Percentiles rank a stretch among this genome's conserved stretches.
Conservation (phyloP, 2,113 vertebrate genomes). For the Neodontobutis hainanensis region DNA sequence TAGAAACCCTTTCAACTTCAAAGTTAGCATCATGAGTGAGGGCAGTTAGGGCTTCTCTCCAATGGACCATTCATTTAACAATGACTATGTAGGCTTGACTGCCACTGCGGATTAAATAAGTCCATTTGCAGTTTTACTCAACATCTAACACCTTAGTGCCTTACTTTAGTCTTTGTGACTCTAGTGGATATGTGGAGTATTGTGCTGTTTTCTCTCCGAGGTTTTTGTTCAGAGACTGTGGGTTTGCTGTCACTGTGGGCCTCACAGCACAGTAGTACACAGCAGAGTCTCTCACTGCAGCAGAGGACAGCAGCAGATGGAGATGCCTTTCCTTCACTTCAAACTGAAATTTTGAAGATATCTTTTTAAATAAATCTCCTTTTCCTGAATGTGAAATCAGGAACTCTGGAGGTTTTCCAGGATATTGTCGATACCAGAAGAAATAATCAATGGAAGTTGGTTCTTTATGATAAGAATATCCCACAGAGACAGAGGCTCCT, state of each 20-base stretch:
- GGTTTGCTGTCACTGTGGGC: conserved; percentile 33
- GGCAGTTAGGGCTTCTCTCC: too few relatives aligned
- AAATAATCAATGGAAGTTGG: neutral
- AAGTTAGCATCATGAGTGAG: too few relatives aligned
- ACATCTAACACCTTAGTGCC: too few relatives aligned
- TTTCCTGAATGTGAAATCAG: conserved; percentile 3
- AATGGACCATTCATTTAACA: too few relatives aligned
- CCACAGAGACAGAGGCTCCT: conserved; percentile 12
- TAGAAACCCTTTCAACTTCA: too few relatives aligned
- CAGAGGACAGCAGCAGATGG: conserved; percentile 5
- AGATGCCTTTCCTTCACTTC: neutral
- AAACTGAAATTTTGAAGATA: too few relatives aligned
- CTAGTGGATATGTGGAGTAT: too few relatives aligned
- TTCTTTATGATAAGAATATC: neutral
- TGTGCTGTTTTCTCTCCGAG: neutral
- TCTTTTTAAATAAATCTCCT: too few relatives aligned
- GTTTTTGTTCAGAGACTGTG: conserved; percentile 24
- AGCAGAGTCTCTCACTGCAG: conserved; percentile 22
- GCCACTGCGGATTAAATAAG: too few relatives aligned
- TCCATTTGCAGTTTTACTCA: too few relatives aligned
- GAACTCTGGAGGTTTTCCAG: conserved; percentile 30
- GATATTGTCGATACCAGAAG: conserved; percentile 38
- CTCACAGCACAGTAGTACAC: conserved; percentile 9
- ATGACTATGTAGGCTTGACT: too few relatives aligned
- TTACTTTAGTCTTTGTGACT: too few relatives aligned